Percentiles rank a stretch among this genome's conserved stretches.
Conservation (phyloP, 2,797 vertebrate genomes). For the Characodon lateralis region DNA sequence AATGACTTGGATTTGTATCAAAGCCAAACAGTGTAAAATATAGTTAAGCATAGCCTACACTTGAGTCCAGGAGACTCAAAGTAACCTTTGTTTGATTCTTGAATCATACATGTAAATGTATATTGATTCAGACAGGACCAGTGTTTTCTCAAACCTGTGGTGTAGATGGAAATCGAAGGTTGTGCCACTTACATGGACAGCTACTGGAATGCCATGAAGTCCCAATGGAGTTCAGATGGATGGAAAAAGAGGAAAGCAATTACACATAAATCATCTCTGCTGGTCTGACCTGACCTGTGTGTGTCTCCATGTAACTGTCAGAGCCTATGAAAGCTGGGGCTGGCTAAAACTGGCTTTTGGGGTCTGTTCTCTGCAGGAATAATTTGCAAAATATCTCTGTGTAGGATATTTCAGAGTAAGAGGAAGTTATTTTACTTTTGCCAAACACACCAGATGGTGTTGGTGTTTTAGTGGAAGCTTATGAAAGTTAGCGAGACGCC, state of each 20-base stretch:
- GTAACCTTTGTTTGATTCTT: background rate
- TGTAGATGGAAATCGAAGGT: constrained; percentile 26
- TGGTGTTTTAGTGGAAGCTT: constrained; percentile 31
- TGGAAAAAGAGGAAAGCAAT: constrained; percentile 34
- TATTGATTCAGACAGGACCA: constrained; percentile 24
- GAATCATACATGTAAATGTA: constrained; percentile 21
- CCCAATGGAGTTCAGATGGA: constrained; percentile 42
- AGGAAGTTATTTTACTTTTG: constrained; percentile 12
- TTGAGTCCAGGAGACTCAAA: background rate
- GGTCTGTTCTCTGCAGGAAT: constrained; percentile 26
- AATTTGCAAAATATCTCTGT: constrained; percentile 8
- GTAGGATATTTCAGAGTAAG: constrained; percentile 8
- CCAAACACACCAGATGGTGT: constrained; percentile 52
- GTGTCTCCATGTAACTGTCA: constrained; percentile 40
- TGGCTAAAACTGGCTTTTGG: constrained; percentile 25
- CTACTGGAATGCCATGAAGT: constrained; percentile 32
- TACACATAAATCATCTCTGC: constrained; percentile 55
- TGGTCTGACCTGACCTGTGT: constrained; percentile 38
- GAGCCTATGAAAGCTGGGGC: constrained; percentile 13
- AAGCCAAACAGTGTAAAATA: background rate
- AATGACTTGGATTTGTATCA: background rate
- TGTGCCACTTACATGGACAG: constrained; percentile 29
- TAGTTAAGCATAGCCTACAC: background rate
- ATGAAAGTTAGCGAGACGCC: constrained; percentile 22
- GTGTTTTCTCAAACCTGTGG: constrained; percentile 30